Percentiles rank a stretch among this genome's conserved stretches.
phyloP scores from a whole-genome alignment of 2,797 vertebrate genomes.

The Lycodopsis pacificus region DNA sequence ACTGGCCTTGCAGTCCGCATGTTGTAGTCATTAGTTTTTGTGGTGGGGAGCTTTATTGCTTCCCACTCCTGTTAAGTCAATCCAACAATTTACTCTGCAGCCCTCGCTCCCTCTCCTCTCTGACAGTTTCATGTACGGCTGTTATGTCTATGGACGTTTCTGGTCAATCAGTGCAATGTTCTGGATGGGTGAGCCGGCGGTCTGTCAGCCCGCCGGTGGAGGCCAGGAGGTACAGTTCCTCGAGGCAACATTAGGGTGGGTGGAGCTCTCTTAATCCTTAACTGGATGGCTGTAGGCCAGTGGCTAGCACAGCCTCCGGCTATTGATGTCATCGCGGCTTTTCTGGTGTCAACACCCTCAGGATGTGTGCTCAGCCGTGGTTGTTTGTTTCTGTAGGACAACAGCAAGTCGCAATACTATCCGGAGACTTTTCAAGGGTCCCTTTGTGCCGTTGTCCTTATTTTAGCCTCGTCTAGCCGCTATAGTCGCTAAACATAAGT shows the following conservation, averaged over 20 bases:
- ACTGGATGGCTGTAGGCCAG: constrained; percentile 63
- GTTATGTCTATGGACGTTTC: constrained; percentile 62
- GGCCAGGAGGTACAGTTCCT: constrained; percentile 34
- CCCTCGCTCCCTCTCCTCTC: constrained; percentile 53
- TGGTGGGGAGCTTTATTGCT: constrained; percentile 73
- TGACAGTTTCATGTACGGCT: constrained; percentile 57
- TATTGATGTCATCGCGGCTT: constrained; percentile 72
- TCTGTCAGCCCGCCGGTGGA: constrained; percentile 59
- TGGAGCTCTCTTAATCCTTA: constrained; percentile 49
- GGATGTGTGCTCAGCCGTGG: constrained; percentile 54
- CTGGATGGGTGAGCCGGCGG: constrained; percentile 66
- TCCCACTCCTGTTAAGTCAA: constrained; percentile 75
- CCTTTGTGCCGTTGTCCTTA: constrained; percentile 30
- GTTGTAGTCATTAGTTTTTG: constrained; percentile 76
- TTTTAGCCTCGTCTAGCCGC: constrained; percentile 18
- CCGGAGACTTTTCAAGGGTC: constrained; percentile 22
- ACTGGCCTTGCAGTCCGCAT: constrained; percentile 55
- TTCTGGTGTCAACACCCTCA: constrained; percentile 67
- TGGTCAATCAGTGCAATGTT: constrained; percentile 73
- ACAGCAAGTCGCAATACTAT: constrained; percentile 32
- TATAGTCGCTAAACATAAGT: constrained; percentile 29
- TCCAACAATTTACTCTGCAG: constrained; percentile 71
- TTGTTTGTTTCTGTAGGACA: constrained; percentile 59
- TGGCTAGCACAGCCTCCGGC: constrained; percentile 63
- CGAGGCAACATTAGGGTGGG: constrained; percentile 55